These are phyloP conservation scores for Toxostoma redivivum DNA, from an alignment of 2,113 vertebrate species.

Conservation along the genomic window DNA sequence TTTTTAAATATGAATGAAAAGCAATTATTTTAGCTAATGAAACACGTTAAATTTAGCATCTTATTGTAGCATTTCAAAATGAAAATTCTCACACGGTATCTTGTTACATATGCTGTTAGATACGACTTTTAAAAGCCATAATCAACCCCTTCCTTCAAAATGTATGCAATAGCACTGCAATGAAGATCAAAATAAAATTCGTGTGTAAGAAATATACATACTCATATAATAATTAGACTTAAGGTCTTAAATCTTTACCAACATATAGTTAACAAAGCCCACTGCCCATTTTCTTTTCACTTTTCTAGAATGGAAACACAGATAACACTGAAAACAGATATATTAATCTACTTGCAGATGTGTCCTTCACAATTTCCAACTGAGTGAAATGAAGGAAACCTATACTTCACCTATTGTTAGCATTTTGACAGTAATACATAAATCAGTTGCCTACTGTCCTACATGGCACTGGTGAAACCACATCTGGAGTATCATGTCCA, in stretches of 20 bases:
- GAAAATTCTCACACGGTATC: background rate
- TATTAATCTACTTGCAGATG: background rate
- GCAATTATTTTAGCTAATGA: background rate
- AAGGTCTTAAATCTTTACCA: background rate
- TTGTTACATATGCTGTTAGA: background rate
- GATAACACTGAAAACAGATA: background rate
- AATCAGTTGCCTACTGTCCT: background rate
- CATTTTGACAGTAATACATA: background rate
- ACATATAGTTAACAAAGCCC: background rate
- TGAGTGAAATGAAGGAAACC: background rate
- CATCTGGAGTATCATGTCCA: background rate
- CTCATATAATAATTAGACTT: background rate
- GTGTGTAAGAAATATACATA: background rate
- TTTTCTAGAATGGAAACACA: background rate
- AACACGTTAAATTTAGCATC: background rate
- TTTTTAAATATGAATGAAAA: background rate
- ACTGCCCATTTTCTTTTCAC: background rate
- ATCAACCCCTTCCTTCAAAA: background rate
- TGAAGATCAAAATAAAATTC: background rate
- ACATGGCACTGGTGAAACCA: background rate
- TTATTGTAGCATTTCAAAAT: background rate
- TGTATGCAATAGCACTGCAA: background rate
- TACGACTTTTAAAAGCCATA: background rate
- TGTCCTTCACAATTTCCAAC: background rate
- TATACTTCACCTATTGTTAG: background rate